Conservation (phyloP, 2,113 vertebrate genomes). For the Regulus satrapa region DNA sequence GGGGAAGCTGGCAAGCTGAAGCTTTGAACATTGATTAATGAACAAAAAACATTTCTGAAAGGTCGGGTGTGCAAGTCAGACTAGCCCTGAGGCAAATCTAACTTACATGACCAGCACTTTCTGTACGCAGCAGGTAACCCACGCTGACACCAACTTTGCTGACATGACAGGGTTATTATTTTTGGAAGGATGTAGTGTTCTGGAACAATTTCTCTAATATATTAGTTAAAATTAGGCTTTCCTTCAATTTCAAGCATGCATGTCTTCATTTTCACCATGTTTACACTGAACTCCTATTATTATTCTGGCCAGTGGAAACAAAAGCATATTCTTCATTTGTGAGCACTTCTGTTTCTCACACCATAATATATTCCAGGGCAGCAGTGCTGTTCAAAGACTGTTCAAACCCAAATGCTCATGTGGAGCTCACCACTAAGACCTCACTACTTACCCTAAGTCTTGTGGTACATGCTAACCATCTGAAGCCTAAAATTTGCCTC, state of each 20-base stretch:
- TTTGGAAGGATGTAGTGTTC: constrained; percentile 70
- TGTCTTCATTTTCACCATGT: constrained; percentile 55
- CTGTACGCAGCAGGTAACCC: constrained; percentile 71
- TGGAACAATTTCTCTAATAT: constrained; percentile 72
- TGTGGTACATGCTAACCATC: neutral
- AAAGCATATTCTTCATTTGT: constrained; percentile 28
- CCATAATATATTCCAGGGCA: neutral
- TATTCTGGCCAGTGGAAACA: constrained; percentile 31
- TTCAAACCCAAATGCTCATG: neutral
- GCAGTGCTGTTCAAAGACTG: neutral
- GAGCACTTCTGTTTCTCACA: neutral
- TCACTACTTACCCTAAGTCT: neutral
- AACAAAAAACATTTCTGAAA: constrained; percentile 74
- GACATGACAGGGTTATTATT: constrained; percentile 74
- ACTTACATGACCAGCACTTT: constrained; percentile 64
- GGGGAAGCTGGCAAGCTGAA: constrained; percentile 60
- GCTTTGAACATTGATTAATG: constrained; percentile 74
- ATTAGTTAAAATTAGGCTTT: constrained; percentile 68
- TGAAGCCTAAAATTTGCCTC: neutral
- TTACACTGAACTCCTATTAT: constrained; percentile 8
- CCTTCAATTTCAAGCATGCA: constrained; percentile 58
- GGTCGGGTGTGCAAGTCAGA: constrained; percentile 63
- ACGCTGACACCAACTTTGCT: constrained; percentile 68
- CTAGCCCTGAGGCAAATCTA: constrained; percentile 67
- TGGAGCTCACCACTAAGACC: neutral